Base-by-base conservation (phyloP, 2,888 invertebrate species). In the Drosophila borealis region DNA sequence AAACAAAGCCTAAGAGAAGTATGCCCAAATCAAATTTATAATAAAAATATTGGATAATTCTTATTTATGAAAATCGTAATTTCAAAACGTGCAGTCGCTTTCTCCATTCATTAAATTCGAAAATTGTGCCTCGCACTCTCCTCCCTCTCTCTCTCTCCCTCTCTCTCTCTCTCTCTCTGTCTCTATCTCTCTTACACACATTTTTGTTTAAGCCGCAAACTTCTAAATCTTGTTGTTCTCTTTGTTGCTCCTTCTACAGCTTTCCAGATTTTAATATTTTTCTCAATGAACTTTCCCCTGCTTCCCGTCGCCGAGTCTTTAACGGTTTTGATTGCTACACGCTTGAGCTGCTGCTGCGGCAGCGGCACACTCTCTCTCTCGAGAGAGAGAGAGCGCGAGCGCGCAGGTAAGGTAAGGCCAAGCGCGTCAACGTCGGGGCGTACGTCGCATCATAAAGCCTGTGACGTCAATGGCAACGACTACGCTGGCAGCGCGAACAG, bases 391-490 rank as follows among this genome's bases (percentile, higher is more conserved):
- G 17, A 48, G 39, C 65, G 14, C 25, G 4, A 14, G 50, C 44
- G 17, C 53, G 39, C 65, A 29, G 29, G 29, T 29, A 29, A 68
- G 56, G 63, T 74, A 57, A 63, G 61, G 48, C 66, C 33, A 62
- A 59, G 42, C 76, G 56, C 76, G 80, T 70, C 70, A 69, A 57
- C 68, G 51, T 49, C 50, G 53, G 42, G 36, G 49, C 62, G 67
- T 19, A 37, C 49, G 49, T 77, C 76, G 69, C 79, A 76, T 76
- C 79, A 68, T 39, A 67, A 64, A 71, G 76, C 74, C 67, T 70
- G 81, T 82, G 81, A 82, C 81, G 81, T 82, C 81, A 82, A 82
- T 82, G 87, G 71, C 29, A 29, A 29, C 29, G 29, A 29, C 29
- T 29, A 29, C 29, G 29, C 29, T 8, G 29, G 29, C 70, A 39